A percentile compares a stretch with the other conserved stretches of the same genome.
Evolutionary conservation across 2,113 vertebrate species (phyloP).

Genomic region (Chinchilla lanigera): DNA sequence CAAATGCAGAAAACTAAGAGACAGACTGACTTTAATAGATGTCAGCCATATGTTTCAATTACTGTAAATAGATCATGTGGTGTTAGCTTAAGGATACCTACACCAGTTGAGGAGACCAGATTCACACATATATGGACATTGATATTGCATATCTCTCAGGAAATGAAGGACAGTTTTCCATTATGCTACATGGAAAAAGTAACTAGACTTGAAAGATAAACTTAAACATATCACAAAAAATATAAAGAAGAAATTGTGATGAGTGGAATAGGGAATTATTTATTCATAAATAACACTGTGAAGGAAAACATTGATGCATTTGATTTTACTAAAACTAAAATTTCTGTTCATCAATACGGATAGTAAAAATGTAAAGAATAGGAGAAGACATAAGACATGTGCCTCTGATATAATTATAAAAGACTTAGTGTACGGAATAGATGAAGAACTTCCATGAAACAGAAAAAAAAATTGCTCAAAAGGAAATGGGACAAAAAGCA

Average conservation of each 20-base stretch:
- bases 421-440: not conserved
- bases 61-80: fast-evolving
- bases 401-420: not conserved
- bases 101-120: not conserved
- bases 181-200: not conserved
- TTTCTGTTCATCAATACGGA: not conserved
- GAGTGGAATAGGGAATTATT: not conserved
- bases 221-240: not conserved
- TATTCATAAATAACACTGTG: not conserved
- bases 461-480: not conserved
- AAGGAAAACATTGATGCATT: not conserved
- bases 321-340: not conserved
- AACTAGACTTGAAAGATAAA: not conserved
- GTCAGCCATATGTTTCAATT: not conserved
- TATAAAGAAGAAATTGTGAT: not conserved
- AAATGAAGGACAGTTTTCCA: not conserved
- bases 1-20: not conserved
- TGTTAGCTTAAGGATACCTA: not conserved
- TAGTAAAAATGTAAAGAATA: not conserved
- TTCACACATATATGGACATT: no score
- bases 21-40: no score
- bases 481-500: not conserved
- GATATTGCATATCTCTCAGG: no score
- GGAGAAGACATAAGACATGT: fast-evolving
- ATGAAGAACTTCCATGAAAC: not conserved